A percentile compares a stretch with the other conserved stretches of the same genome.
phyloP scores from a whole-genome alignment of 2,888 invertebrate genomes.

The Tholera decimalis region DNA sequence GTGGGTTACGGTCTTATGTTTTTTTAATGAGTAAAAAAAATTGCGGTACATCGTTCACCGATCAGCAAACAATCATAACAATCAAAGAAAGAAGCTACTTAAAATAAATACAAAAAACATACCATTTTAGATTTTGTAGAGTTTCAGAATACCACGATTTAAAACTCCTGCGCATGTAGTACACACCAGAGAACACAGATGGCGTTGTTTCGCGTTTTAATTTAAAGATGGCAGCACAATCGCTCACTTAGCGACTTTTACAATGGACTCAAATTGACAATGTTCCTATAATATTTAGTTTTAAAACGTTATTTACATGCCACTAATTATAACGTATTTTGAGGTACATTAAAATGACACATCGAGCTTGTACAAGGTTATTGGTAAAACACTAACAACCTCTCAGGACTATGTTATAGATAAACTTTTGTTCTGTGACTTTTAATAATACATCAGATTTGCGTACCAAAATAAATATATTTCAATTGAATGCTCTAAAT shows the following conservation, averaged over 20 bases:
- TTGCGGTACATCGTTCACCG: too few species aligned
- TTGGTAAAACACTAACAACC: too few species aligned
- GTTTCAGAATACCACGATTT: background rate
- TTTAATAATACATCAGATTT: too few species aligned
- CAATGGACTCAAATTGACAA: conserved; percentile 57
- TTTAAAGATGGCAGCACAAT: conserved; percentile 54
- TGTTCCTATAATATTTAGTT: conserved; percentile 45
- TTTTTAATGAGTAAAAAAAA: too few species aligned
- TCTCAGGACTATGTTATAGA: too few species aligned
- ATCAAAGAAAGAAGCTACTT: background rate
- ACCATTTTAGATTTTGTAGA: background rate
- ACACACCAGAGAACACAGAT: conserved; percentile 24
- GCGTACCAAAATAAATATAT: too few species aligned
- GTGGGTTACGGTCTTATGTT: background rate
- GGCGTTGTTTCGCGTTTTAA: conserved; percentile 28
- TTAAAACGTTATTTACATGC: conserved; percentile 51
- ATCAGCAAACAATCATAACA: too few species aligned
- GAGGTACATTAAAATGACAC: conserved; percentile 2
- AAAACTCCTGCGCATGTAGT: conserved; percentile 28
- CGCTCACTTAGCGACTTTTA: conserved; percentile 32
- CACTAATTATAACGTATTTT: conserved; percentile 16
- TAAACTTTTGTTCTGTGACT: too few species aligned
- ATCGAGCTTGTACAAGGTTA: conserved; percentile 11
- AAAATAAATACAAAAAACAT: background rate
- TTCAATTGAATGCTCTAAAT: too few species aligned